These are phyloP conservation scores for Thaumatotibia leucotreta DNA, from an alignment of 1,140 invertebrate species.

Conservation along the genomic window DNA sequence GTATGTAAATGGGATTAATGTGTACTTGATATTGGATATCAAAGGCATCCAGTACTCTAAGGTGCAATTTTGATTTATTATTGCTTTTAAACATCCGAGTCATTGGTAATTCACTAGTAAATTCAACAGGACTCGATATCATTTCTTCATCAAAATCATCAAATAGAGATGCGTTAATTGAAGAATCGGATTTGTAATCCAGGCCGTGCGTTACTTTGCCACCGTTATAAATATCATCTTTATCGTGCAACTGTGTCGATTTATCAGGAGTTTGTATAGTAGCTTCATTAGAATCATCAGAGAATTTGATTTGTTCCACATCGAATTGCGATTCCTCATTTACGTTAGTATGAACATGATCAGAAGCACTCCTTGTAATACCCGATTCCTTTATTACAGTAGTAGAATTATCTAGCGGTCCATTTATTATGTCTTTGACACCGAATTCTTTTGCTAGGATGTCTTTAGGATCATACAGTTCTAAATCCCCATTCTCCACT, in stretches of 20 bases:
- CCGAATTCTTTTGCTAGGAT: not conserved
- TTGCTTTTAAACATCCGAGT: not conserved
- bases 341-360: not conserved
- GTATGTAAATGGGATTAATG: not conserved
- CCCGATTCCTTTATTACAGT: not conserved
- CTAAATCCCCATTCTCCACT: not conserved
- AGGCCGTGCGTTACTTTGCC: no score
- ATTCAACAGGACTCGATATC: no score
- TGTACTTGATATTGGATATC: not conserved
- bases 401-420: not conserved
- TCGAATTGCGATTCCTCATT: not conserved
- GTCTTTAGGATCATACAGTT: not conserved
- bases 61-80: not conserved
- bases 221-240: not conserved
- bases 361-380: not conserved
- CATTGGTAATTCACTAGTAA: no score
- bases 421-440: not conserved
- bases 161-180: no score
- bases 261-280: not conserved
- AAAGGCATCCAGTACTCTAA: not conserved
- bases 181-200: no score
- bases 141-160: no score
- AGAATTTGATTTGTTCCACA: not conserved
- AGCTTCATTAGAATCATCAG: not conserved
- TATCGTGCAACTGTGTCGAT: not conserved